A percentile compares a stretch with the other conserved stretches of the same genome.
Conservation (phyloP, 1,140 invertebrate species). For the Ditylenchus dipsaci region DNA sequence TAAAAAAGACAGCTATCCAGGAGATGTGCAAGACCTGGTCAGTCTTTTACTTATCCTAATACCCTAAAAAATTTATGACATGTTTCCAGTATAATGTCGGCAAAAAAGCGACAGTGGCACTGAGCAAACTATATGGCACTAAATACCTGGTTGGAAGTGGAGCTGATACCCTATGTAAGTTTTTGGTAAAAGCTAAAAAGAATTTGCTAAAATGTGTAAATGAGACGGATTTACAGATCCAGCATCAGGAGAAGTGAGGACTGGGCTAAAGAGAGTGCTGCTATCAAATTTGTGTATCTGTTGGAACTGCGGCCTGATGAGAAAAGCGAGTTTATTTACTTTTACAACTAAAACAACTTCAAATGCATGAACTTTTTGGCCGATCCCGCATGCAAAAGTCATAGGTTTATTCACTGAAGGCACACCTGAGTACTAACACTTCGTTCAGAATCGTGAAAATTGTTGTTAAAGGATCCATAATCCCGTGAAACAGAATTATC, state of each 20-base stretch:
- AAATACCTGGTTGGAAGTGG: constrained; percentile 57
- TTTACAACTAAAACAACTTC: neutral
- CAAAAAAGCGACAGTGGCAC: constrained; percentile 50
- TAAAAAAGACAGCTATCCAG: constrained; percentile 54
- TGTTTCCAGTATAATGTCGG: constrained; percentile 55
- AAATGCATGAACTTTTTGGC: too few species aligned
- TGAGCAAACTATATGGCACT: constrained; percentile 54
- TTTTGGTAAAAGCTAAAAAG: constrained; percentile 4
- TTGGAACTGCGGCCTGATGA: constrained; percentile 56
- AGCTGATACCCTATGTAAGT: constrained; percentile 29
- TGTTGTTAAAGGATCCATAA: too few species aligned
- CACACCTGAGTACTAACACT: too few species aligned
- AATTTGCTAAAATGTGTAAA: constrained; percentile 1
- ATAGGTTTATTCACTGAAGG: too few species aligned
- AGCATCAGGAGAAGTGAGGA: constrained; percentile 57
- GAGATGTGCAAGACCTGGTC: constrained; percentile 56
- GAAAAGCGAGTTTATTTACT: constrained; percentile 38
- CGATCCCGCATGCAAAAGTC: too few species aligned
- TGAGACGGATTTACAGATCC: constrained; percentile 43
- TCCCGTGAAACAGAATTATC: too few species aligned
- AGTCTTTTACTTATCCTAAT: constrained; percentile 7
- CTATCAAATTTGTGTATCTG: constrained; percentile 55
- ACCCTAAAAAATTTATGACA: neutral
- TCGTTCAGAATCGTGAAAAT: too few species aligned
- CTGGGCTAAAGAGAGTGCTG: constrained; percentile 54